phyloP scores from a whole-genome alignment of 2,113 vertebrate genomes.

The Melanerpes aurifrons region DNA sequence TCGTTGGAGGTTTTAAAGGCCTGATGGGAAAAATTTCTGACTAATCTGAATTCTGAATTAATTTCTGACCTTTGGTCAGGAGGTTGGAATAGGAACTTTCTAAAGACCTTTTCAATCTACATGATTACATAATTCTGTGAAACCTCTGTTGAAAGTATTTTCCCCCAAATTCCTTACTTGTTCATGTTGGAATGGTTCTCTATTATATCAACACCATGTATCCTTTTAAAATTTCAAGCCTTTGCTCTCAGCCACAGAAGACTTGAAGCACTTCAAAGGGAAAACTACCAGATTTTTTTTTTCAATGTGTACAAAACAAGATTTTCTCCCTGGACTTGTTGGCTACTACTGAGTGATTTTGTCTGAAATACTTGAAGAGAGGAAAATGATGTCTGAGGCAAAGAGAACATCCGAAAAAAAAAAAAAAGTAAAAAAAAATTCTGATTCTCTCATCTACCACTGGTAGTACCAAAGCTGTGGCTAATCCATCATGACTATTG shows the following conservation, averaged over 20 bases:
- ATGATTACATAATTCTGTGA: not conserved
- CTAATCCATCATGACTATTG: not conserved
- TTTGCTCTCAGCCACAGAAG: not conserved
- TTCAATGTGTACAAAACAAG: constrained; percentile 2
- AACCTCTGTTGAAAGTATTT: not conserved
- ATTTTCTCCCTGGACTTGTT: not conserved
- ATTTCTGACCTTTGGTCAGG: not conserved
- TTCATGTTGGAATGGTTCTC: not conserved
- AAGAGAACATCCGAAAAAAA: not conserved
- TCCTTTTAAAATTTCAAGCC: not conserved
- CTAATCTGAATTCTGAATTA: not conserved
- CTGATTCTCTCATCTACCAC: not conserved
- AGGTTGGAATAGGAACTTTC: not conserved
- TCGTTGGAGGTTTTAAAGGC: not conserved
- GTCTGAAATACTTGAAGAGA: not conserved
- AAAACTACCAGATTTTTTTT: not conserved
- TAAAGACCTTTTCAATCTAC: not conserved
- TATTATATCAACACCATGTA: not conserved
- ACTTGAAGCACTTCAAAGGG: not conserved
- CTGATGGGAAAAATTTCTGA: not conserved
- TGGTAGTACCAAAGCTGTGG: not conserved
- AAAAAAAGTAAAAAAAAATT: not conserved
- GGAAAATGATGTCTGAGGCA: not conserved
- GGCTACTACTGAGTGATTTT: not conserved
- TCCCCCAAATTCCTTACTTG: not conserved